These are phyloP conservation scores for Thaumatotibia leucotreta DNA, from an alignment of 1,140 invertebrate species.

Conservation along the genomic window DNA sequence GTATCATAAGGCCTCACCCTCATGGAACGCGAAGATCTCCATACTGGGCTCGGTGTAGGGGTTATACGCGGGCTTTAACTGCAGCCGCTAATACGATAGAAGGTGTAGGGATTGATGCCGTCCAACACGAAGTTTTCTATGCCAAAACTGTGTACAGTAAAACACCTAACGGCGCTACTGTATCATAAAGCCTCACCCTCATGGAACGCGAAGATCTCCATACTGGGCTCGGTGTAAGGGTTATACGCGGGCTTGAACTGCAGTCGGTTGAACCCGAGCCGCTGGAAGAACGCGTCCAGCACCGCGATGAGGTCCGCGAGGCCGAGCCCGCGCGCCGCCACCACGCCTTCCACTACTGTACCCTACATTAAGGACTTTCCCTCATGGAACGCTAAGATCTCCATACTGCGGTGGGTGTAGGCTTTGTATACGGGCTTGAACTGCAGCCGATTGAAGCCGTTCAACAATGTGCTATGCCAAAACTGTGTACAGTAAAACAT, in stretches of 20 bases:
- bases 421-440: not conserved
- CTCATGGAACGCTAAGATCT: conserved; percentile 99
- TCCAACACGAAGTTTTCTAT: conserved; percentile 91
- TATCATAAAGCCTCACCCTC: conserved; percentile 79
- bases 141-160: no score
- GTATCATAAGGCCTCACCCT: conserved; percentile 65
- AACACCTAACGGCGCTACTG: conserved; percentile 94
- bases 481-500: conserved; percentile 90
- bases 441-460: not conserved
- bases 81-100: not conserved
- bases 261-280: conserved; percentile 97
- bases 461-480: conserved; percentile 84
- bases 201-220: conserved; percentile 99
- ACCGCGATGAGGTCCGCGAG: conserved; percentile 96
- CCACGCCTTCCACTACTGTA: conserved; percentile 90
- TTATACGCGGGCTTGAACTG: conserved; percentile 97
- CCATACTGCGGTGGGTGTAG: conserved; percentile 99
- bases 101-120: no score
- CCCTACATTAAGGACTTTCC: not conserved
- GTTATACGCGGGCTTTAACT: not conserved
- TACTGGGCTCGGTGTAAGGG: conserved; percentile 99
- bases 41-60: conserved; percentile 98
- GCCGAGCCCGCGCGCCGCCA: conserved; percentile 93
- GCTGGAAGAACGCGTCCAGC: conserved; percentile 95
- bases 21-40: conserved; percentile 99